Conservation (phyloP, 2,888 invertebrate species). For the Scrobipalpa costella region DNA sequence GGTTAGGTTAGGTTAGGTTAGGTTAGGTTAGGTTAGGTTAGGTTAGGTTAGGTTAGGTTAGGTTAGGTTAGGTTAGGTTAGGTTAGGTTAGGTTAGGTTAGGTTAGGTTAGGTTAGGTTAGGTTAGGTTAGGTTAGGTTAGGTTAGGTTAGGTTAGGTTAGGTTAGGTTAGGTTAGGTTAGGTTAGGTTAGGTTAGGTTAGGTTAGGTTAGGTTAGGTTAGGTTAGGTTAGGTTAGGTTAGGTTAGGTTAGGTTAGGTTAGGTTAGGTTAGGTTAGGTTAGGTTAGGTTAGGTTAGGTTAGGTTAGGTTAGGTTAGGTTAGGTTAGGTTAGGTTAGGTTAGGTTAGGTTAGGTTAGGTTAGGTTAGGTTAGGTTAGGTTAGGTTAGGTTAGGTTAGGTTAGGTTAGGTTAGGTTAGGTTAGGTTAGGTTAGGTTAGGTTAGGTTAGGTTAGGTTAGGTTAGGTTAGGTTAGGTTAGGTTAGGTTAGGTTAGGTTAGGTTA, state of each 20-base stretch:
- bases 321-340: slow-evolving; percentile 26
- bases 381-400: slow-evolving; percentile 33
- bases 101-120: slow-evolving; percentile 32
- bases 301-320: slow-evolving; percentile 24
- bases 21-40: slow-evolving; percentile 33
- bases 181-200: slow-evolving; percentile 34
- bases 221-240: slow-evolving; percentile 30
- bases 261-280: slow-evolving; percentile 24
- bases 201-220: slow-evolving; percentile 30
- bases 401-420: slow-evolving; percentile 33
- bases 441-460: slow-evolving; percentile 35
- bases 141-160: slow-evolving; percentile 37
- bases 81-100: slow-evolving; percentile 36
- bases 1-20: slow-evolving; percentile 33
- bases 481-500: slow-evolving; percentile 36
- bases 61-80: slow-evolving; percentile 32
- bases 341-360: slow-evolving; percentile 27
- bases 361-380: slow-evolving; percentile 33
- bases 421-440: slow-evolving; percentile 35
- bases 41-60: slow-evolving; percentile 33
- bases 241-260: slow-evolving; percentile 30
- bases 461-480: slow-evolving; percentile 36
- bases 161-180: slow-evolving; percentile 37
- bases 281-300: slow-evolving; percentile 28
- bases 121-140: slow-evolving; percentile 31